Evolutionary conservation across 2,888 invertebrate genomes (phyloP), one percentile per base, ranked within the genome.

Genomic region (Seira sanloemensis): DNA sequence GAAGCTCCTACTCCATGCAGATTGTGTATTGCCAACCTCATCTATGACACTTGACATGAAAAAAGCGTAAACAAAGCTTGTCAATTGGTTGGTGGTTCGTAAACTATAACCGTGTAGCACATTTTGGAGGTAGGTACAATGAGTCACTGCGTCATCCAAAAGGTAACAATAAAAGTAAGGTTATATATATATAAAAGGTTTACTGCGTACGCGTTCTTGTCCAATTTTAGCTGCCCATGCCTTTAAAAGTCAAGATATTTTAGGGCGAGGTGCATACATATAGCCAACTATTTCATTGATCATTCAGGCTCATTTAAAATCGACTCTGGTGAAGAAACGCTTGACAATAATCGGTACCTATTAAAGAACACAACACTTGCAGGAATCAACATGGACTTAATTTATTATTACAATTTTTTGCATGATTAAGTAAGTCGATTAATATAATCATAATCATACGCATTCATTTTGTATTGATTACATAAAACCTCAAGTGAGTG

Each of bases 351-450:
- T 37, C 37, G 12, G 12, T 37, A 37, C 5, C 37, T 12, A 37
- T 7, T 37, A 37, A 7, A 37, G 4, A 37, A 37, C n/a, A n/a
- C n/a, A n/a, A n/a, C n/a, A n/a, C 12, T 12, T 7, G 37, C 37
- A 37, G 37, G 12, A 62, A 65, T 62, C 62, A 72, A 72, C 54
- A 69, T 0, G 26, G 27, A 27, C 21, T 27, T n/a, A n/a, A n/a
- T n/a, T n/a, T 37, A 7, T 37, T 12, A 37, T 37, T 12, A 37
- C 37, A 37, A 12, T 7, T 4, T 37, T 37, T 37, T 65, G 65
- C 67, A 50, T 37, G 37, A 37, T 76, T 76, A 67, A 66, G 50
- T 76, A 76, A 76, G 75, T 46, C 50, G 75, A 76, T 66, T 76
- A 76, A 65, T 46, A 65, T 27, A 18, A 1, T 37, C 37, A 37